Evolutionary conservation across 1,140 invertebrate genomes (phyloP), one percentile per base, ranked within the genome.

Genomic region (Sycophila sp.): DNA sequence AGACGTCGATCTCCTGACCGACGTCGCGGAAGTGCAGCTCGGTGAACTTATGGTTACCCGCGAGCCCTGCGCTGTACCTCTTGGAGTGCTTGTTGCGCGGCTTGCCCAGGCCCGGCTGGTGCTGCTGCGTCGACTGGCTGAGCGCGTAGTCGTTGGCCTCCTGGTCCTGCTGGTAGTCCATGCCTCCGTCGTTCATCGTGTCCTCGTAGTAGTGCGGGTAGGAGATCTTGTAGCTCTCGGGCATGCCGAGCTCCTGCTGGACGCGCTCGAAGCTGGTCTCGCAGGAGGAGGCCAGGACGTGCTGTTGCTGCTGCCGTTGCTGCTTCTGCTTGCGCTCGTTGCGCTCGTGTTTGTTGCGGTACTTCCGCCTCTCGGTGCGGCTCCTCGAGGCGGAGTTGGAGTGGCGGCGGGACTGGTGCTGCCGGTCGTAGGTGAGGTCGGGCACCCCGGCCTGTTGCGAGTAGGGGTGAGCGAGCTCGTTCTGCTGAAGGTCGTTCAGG

Each of bases 1-100:
- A 94, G 78, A 94, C 92, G 83, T 94, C 92, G 77, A 94, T 93
- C 83, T 91, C 90, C 79, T 90, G 89, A 77, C 90, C 90, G 71
- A 91, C 87, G 80, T 93, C 92, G 80, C 92, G 91, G 84, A 94
- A 94, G 84, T 92, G 92, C 71, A 94, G 88, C 75, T 92, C 91
- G 47, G 91, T 90, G 79, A 93, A 92, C 81, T 93, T 91, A 62
- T 5, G n/a, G 38, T 26, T 59, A 67, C 26, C 51, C 36, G 24
- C 78, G 90, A 91, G 82, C 76, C 75, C 32, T 8, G 45, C 51
- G 17, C 38, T 45, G 56, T 73, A 72, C 64, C 74, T 77, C 59
- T 80, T 80, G 65, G 67, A 64, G 34, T 56, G 40, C 58, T 75
- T 76, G 34, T 60, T 55, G 34, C 72, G 73, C 45, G 51, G 68